Base-by-base conservation (phyloP, 1,140 invertebrate genomes). In the Octopus bimaculoides region DNA sequence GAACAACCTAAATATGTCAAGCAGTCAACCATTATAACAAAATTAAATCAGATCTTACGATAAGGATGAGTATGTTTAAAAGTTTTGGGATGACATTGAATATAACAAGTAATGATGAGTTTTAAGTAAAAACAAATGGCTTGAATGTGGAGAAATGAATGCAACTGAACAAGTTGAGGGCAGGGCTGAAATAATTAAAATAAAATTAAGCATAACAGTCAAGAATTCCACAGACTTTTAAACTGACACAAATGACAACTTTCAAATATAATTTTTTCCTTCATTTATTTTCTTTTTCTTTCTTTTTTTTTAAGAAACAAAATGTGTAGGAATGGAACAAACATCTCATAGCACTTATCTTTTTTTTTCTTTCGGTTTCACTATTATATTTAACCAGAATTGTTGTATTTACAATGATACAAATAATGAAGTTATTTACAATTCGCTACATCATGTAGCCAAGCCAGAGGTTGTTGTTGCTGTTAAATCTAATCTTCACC, bases 261-360 rank as follows among this genome's bases (percentile, higher is more conserved):
- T 71, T 14, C 66, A 17, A 71, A 71, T 71, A 61, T 61, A 61
- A 12, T 12, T 61, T 9, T 61, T 61, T 12, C 17, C 9, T 61
- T 12, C 17, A 61, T 61, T 12, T 61, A 61, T 61, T 12, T 61
- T 12, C 17, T 61, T 61, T 61, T 61, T 61, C 9, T 61, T 61
- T 61, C 17, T 61, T 61, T 61, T 12, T 61, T 61, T 61, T 71
- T 12, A 71, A 71, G 26, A 20, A 71, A 71, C 17, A 8, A 71
- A 71, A 71, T 71, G 66, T 71, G 26, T 71, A 71, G 66, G 66
- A 71, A 71, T 71, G 66, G 66, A 71, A 71, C 66, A 71, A 71
- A 71, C 66, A 71, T 71, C 66, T 71, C 9, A 71, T 71, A 71
- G 14, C 8, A 71, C 66, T 71, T 71, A 41, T 41, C 26, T 41